These are phyloP conservation scores for Pogonognathellus flavescens DNA, from an alignment of 1,140 invertebrate genomes.

Conservation along the genomic window DNA sequence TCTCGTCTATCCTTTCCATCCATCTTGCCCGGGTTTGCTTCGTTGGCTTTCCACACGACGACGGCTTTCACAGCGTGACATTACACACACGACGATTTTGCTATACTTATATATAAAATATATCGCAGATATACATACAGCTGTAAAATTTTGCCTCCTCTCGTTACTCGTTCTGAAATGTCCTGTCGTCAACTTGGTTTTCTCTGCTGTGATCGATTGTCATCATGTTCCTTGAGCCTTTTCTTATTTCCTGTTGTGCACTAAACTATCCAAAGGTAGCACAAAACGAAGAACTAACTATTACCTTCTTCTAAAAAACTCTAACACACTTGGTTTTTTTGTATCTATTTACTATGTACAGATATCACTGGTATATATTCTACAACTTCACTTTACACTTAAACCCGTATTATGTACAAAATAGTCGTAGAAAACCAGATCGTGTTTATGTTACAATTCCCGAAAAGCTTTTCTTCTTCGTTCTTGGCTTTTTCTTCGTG, in stretches of 20 bases:
- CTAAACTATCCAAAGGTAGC: not conserved
- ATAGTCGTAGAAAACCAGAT: not conserved
- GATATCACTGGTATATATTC: too few relatives aligned
- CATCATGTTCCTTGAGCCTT: constrained; percentile 33
- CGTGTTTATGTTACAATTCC: constrained; percentile 21
- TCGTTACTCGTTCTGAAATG: not conserved
- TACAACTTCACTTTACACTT: too few relatives aligned
- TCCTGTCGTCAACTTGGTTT: constrained; percentile 19
- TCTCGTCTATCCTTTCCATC: not conserved
- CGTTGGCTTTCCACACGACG: not conserved
- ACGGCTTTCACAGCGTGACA: not conserved
- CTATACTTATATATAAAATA: not conserved
- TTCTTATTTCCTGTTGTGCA: constrained; percentile 20
- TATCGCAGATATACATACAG: not conserved
- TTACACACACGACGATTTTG: not conserved
- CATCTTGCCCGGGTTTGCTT: not conserved
- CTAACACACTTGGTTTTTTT: too few relatives aligned
- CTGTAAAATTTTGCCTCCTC: not conserved
- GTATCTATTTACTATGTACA: too few relatives aligned
- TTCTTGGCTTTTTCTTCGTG: not conserved
- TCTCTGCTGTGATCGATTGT: constrained; percentile 52
- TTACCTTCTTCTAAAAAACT: too few relatives aligned
- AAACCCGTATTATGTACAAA: too few relatives aligned
- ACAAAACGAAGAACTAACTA: not conserved
- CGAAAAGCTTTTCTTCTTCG: not conserved